Base-by-base conservation (phyloP, 1,140 invertebrate species). In the Globodera rostochiensis region DNA sequence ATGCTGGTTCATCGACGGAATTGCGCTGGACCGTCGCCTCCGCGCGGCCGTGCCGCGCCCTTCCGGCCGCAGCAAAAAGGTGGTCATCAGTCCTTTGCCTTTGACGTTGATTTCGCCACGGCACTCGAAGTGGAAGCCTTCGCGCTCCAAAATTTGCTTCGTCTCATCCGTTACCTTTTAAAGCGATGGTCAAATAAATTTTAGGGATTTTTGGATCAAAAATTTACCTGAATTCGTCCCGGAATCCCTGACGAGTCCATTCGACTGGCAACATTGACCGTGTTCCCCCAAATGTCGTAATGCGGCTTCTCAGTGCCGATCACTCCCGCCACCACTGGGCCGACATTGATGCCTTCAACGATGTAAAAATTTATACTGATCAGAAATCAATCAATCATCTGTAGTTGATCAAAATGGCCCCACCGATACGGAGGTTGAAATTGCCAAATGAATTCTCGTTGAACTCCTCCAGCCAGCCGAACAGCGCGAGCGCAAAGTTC, bases 261-360 rank as follows among this genome's bases (percentile, higher is more conserved):
- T 60, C 86, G 71, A 73, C 83, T 88, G 0, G 96, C 95, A 76
- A 98, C 96, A 91, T 98, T 98, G 1, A 89, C 88, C 0, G 96
- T 95, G 91, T 98, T 96, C 0, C 97, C 96, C 97, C 97, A 98
- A 76, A 98, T 98, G 90, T 98, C 97, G 85, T 97, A 98, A 87
- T 96, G 95, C 21, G 98, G 91, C 88, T 98, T 98, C 0, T 94
- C 95, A 0, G 96, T 97, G 0, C 96, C 96, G 73, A 98, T 97
- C 0, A 98, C 96, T 6, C 96, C 97, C n/a, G 88, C 89, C 15
- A 89, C 87, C 15, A 89, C 88, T 49, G 89, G 88, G n/a, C 88
- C 88, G 11, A 89, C 84, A 75, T 90, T 90, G 7, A 88, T 89
- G 19, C 88, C 87, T 87, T 76, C 21, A 89, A 83, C 53, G 9